These are phyloP conservation scores for Monodelphis domestica DNA, from an alignment of 2,797 vertebrate species.

Conservation along the genomic window DNA sequence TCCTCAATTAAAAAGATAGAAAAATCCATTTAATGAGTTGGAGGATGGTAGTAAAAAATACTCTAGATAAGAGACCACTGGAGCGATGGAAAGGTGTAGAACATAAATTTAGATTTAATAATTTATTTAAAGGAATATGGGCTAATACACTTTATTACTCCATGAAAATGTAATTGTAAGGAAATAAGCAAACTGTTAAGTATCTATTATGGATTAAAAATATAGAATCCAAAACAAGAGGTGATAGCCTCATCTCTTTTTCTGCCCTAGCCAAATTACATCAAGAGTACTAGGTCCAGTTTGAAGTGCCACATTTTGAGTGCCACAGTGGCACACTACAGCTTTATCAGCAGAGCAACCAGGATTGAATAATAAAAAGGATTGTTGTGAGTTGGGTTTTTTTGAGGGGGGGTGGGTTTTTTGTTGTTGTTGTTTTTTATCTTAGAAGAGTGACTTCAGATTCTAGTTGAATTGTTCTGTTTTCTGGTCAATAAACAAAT, in stretches of 20 bases:
- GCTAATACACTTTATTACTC: not conserved
- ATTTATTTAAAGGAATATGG: not conserved
- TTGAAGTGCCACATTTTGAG: not conserved
- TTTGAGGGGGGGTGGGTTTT: no score
- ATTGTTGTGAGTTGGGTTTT: not conserved
- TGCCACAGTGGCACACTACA: not conserved
- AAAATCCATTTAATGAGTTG: not conserved
- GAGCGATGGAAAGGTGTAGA: not conserved
- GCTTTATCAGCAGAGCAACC: not conserved
- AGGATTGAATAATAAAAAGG: not conserved
- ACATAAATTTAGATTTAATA: not conserved
- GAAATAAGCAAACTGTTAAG: not conserved
- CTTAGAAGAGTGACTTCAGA: not conserved
- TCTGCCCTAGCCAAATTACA: not conserved
- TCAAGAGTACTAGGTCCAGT: not conserved
- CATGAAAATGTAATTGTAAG: not conserved
- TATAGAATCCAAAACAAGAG: not conserved
- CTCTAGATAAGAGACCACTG: not conserved
- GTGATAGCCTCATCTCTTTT: not conserved
- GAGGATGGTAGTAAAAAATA: not conserved
- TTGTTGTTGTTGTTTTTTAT: no score
- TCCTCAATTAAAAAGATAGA: not conserved
- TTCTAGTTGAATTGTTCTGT: not conserved
- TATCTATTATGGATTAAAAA: not conserved
- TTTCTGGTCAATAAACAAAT: not conserved